phyloP scores from a whole-genome alignment of 2,113 vertebrate genomes.

The Ammodytes dubius region DNA sequence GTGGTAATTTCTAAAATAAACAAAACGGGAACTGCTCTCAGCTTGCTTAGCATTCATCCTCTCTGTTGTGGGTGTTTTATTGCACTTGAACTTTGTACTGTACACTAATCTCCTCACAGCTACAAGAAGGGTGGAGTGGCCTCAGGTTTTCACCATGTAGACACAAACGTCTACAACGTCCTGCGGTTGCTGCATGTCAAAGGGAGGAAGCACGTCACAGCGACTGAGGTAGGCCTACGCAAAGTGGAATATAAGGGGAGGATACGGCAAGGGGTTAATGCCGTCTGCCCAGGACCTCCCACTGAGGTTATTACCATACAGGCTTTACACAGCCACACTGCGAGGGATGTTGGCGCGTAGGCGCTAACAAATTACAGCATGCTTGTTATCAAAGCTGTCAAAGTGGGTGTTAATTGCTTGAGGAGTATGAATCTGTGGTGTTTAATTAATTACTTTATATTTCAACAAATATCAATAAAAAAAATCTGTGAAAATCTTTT shows the following conservation, averaged over 20 bases:
- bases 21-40: neutral
- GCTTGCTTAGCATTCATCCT: neutral
- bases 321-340: slow-evolving; percentile 29
- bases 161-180: slow-evolving; percentile 91
- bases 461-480: no score
- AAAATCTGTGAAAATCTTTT: neutral
- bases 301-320: slow-evolving; percentile 24
- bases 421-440: slow-evolving; percentile 9
- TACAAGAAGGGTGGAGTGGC: slow-evolving; percentile 94
- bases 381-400: slow-evolving; percentile 43
- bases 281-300: slow-evolving; percentile 32
- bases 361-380: slow-evolving; percentile 33
- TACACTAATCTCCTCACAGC: slow-evolving; percentile 75
- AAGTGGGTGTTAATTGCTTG: slow-evolving; percentile 27
- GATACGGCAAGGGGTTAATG: slow-evolving; percentile 10
- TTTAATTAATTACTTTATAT: neutral
- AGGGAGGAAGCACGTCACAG: slow-evolving; percentile 89
- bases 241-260: neutral
- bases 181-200: slow-evolving; percentile 90
- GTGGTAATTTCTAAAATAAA: slow-evolving; percentile 7
- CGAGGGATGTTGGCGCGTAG: slow-evolving; percentile 24
- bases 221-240: slow-evolving; percentile 86
- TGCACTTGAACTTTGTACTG: slow-evolving; percentile 63
- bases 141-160: slow-evolving; percentile 91
- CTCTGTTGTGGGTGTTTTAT: slow-evolving; percentile 41